These are phyloP conservation scores for Anseranas semipalmata DNA, from an alignment of 2,113 vertebrate species.

Conservation along the genomic window DNA sequence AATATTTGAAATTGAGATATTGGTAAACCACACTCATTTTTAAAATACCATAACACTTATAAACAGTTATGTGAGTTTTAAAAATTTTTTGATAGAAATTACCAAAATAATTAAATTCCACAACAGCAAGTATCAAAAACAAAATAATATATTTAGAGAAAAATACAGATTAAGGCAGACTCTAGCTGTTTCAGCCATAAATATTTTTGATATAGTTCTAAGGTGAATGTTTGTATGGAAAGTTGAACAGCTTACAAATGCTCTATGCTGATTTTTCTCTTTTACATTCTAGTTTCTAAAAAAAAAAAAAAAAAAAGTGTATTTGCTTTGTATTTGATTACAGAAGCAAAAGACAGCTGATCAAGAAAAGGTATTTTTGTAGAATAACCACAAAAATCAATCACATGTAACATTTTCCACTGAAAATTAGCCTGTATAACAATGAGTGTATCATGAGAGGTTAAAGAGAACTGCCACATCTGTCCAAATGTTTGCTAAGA, in stretches of 20 bases:
- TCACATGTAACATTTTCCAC: not conserved
- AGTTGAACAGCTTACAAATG: not conserved
- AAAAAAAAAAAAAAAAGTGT: not conserved
- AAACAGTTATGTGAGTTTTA: not conserved
- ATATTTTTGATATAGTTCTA: not conserved
- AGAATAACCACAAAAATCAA: not conserved
- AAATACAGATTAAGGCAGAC: not conserved
- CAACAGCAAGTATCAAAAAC: not conserved
- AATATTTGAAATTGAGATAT: not conserved
- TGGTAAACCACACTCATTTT: not conserved
- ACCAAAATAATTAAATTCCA: not conserved
- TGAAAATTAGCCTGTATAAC: not conserved
- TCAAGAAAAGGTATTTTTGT: not conserved
- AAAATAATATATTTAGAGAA: not conserved
- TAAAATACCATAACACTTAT: not conserved
- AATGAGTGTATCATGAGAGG: not conserved
- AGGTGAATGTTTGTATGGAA: not conserved
- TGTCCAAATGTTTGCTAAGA: conserved; percentile 10
- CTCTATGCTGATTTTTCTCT: not conserved
- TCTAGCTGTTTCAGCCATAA: not conserved
- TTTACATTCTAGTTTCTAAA: not conserved
- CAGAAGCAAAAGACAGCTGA: not conserved
- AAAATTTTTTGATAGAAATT: not conserved
- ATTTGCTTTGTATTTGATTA: not conserved
- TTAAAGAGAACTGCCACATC: not conserved